Conservation (phyloP, 2,888 invertebrate genomes). For the Callyntrura guangdongensis region DNA sequence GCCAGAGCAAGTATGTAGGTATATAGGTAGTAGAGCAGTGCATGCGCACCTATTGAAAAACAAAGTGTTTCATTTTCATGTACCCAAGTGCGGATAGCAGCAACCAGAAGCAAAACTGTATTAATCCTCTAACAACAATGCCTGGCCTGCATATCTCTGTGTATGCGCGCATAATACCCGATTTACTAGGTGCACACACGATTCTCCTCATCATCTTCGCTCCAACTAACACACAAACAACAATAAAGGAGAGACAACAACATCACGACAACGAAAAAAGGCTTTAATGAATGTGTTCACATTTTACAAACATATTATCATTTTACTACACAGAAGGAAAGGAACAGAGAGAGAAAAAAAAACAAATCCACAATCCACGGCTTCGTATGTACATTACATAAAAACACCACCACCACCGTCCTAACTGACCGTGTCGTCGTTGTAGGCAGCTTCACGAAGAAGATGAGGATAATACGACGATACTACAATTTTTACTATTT, state of each 20-base stretch:
- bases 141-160: no score
- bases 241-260: conserved; percentile 54
- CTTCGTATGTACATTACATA: conserved; percentile 39
- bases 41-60: not conserved
- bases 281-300: conserved; percentile 51
- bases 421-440: no score
- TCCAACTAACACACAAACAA: conserved; percentile 4
- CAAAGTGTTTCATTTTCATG: conserved; percentile 28
- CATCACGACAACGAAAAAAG: conserved; percentile 37
- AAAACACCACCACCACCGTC: not conserved
- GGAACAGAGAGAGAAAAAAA: no score
- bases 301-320: not conserved
- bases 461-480: no score
- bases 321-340: not conserved
- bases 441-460: no score
- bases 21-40: not conserved
- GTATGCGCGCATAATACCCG: conserved; percentile 1
- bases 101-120: conserved; percentile 12
- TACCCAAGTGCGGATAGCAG: not conserved
- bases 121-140: conserved; percentile 10
- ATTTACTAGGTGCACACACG: conserved; percentile 39
- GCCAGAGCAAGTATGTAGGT: not conserved
- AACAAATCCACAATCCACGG: no score
- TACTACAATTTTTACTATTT: not conserved
- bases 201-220: conserved; percentile 15